Evolutionary conservation across 1,140 invertebrate genomes (phyloP).

Genomic region (Aphelenchoides besseyi): DNA sequence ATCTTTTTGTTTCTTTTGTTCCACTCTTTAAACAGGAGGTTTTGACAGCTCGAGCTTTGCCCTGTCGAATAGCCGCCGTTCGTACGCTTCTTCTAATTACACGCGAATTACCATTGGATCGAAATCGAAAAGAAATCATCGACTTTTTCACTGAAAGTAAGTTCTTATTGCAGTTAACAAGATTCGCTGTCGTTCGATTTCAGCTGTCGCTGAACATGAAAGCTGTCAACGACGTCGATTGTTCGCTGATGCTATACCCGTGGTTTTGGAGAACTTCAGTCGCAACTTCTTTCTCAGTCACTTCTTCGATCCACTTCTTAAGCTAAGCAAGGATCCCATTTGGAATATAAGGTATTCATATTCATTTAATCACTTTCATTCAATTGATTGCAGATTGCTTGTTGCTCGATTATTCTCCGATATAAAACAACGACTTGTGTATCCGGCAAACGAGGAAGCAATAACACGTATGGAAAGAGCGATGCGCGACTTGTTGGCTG

Average conservation of each 20-base stretch:
- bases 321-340: constrained; percentile 63
- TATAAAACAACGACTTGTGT: constrained; percentile 63
- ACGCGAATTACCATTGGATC: constrained; percentile 60
- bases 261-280: constrained; percentile 64
- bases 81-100: constrained; percentile 63
- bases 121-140: constrained; percentile 63
- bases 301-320: constrained; percentile 63
- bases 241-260: constrained; percentile 64
- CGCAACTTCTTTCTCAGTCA: constrained; percentile 65
- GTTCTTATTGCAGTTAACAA: background rate
- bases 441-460: constrained; percentile 63
- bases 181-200: constrained; percentile 45
- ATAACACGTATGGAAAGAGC: constrained; percentile 45
- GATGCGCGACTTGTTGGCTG: constrained; percentile 47
- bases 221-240: constrained; percentile 64
- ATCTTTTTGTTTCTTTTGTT: constrained; percentile 50
- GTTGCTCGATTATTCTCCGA: constrained; percentile 64
- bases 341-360: too few relatives aligned
- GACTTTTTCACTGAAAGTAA: constrained; percentile 63
- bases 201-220: constrained; percentile 63
- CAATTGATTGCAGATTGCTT: constrained; percentile 63
- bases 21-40: constrained; percentile 59
- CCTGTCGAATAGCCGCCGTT: constrained; percentile 64
- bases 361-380: too few relatives aligned
- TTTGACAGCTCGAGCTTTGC: constrained; percentile 63